These are phyloP conservation scores for Bradysia coprophila DNA, from an alignment of 1,140 invertebrate species.

Conservation along the genomic window DNA sequence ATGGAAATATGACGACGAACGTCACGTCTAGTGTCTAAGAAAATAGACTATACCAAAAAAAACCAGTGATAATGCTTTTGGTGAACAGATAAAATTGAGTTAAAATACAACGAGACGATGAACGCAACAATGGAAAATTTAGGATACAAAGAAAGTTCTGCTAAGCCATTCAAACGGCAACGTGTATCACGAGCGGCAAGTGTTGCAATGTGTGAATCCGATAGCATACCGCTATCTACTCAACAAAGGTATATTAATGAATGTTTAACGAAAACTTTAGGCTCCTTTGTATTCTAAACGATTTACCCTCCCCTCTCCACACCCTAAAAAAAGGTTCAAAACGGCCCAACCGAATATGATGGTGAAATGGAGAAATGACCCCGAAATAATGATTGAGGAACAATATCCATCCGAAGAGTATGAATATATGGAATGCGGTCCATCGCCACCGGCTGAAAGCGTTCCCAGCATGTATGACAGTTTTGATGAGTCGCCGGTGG, in stretches of 20 bases:
- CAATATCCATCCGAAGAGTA: slow-evolving; percentile 34
- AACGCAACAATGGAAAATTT: slow-evolving; percentile 3
- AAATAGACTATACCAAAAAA: neutral
- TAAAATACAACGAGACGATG: no score
- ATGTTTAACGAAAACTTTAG: no score
- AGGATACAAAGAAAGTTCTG: slow-evolving; percentile 1
- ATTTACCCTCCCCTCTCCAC: neutral
- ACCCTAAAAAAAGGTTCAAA: slow-evolving; percentile 14
- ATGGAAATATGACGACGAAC: neutral
- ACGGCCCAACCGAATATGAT: slow-evolving; percentile 23
- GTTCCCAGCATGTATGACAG: slow-evolving; percentile 52
- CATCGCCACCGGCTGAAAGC: slow-evolving; percentile 49
- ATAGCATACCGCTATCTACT: neutral
- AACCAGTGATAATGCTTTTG: no score
- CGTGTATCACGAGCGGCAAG: neutral
- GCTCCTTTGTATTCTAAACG: no score
- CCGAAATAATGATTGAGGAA: slow-evolving; percentile 37
- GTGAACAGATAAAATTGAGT: no score
- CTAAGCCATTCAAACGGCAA: neutral
- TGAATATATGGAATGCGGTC: slow-evolving; percentile 52
- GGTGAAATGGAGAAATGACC: slow-evolving; percentile 28
- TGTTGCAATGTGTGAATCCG: neutral
- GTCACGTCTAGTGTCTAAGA: neutral
- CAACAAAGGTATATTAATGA: no score
- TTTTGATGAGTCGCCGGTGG: slow-evolving; percentile 46